These are phyloP conservation scores for Schrankia costaestrigalis DNA, from an alignment of 2,888 invertebrate genomes.

Conservation along the genomic window DNA sequence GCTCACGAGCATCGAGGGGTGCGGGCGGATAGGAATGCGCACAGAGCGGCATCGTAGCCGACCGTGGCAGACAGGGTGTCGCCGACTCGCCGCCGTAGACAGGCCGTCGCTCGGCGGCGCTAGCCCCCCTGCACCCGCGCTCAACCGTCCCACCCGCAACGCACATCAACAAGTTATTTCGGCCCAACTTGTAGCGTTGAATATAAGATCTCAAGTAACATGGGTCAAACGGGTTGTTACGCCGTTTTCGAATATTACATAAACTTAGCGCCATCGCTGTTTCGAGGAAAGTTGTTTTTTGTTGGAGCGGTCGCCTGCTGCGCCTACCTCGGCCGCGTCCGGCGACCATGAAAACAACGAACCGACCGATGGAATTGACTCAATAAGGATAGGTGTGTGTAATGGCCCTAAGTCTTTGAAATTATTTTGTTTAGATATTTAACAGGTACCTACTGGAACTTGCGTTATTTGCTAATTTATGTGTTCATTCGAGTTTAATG, in stretches of 20 bases:
- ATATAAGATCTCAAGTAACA: constrained; percentile 61
- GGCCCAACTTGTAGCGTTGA: constrained; percentile 53
- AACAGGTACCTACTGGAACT: not conserved
- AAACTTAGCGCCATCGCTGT: constrained; percentile 76
- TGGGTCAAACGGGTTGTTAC: constrained; percentile 43
- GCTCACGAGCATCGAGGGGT: constrained; percentile 64
- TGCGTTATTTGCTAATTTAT: not conserved
- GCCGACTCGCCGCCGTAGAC: constrained; percentile 92
- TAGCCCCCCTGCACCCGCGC: constrained; percentile 61
- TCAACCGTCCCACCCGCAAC: constrained; percentile 62
- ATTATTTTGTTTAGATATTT: not conserved
- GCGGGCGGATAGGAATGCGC: constrained; percentile 79
- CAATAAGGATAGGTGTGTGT: constrained; percentile 14
- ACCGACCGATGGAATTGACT: constrained; percentile 35
- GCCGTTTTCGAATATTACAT: constrained; percentile 43
- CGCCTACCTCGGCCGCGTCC: constrained; percentile 63
- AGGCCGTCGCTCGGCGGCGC: constrained; percentile 86
- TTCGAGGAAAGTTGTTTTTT: constrained; percentile 79
- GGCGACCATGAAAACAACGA: constrained; percentile 71
- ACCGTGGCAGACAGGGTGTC: constrained; percentile 96
- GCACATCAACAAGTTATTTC: constrained; percentile 80
- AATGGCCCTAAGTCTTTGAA: constrained; percentile 3
- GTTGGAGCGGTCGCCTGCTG: constrained; percentile 67
- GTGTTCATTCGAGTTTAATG: too few relatives aligned
- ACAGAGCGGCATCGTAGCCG: constrained; percentile 84